Conservation (phyloP, 2,888 invertebrate species). For the Ophion slaviceki region DNA sequence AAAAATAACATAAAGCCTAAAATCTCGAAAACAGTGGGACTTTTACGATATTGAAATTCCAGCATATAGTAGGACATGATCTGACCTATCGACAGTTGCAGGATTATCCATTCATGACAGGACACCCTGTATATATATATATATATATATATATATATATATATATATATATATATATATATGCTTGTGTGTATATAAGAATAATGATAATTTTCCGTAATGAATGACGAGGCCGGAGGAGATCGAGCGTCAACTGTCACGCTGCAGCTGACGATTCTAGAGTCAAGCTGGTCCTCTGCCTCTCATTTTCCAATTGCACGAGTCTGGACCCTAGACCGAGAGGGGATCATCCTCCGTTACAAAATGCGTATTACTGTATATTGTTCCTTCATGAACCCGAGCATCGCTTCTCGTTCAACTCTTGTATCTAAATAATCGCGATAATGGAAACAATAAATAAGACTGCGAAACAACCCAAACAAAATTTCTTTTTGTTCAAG, state of each 20-base stretch:
- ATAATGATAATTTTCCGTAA: constrained; percentile 56
- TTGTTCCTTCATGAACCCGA: constrained; percentile 23
- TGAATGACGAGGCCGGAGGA: constrained; percentile 49
- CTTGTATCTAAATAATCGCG: constrained; percentile 19
- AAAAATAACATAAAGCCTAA: too few species aligned
- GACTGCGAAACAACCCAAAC: background rate
- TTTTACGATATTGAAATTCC: too few species aligned
- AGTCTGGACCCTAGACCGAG: constrained; percentile 56
- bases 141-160: background rate
- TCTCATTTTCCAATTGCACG: constrained; percentile 63
- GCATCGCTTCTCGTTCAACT: constrained; percentile 29
- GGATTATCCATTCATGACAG: too few species aligned
- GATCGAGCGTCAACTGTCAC: constrained; percentile 38
- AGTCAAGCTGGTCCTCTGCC: constrained; percentile 35
- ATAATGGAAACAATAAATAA: constrained; percentile 15
- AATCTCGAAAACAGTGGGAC: too few species aligned
- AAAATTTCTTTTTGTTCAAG: background rate
- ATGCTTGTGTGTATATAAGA: background rate
- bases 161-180: background rate
- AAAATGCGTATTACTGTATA: constrained; percentile 16
- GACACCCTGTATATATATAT: too few species aligned
- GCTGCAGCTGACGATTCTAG: constrained; percentile 46
- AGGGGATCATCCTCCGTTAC: constrained; percentile 31
- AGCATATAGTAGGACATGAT: too few species aligned
- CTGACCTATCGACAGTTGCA: too few species aligned